Percentiles rank a stretch among this genome's conserved stretches.
These are phyloP conservation scores for Vultur gryphus DNA, from an alignment of 2,797 vertebrate species.

Conservation along the genomic window DNA sequence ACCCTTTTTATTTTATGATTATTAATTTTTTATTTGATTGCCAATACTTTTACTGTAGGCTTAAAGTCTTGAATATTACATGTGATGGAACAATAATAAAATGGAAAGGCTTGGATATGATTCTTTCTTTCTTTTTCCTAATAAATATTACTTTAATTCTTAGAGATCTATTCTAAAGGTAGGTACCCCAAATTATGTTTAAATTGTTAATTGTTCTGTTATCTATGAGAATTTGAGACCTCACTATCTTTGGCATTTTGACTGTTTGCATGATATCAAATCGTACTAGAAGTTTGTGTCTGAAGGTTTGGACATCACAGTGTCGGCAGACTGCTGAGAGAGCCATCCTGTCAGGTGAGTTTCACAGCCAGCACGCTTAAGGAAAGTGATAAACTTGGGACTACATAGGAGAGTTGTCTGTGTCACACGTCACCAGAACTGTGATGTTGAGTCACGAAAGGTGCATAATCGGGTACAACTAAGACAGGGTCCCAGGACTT, in stretches of 20 bases:
- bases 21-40: constrained; percentile 59
- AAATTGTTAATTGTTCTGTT: not conserved
- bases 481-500: not conserved
- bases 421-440: not conserved
- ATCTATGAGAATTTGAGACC: not conserved
- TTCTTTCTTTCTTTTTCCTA: not conserved
- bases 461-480: not conserved
- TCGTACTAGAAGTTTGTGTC: not conserved
- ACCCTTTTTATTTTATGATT: constrained; percentile 55
- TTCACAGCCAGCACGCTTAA: not conserved
- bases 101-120: not conserved
- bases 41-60: constrained; percentile 33
- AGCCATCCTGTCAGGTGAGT: not conserved
- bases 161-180: not conserved
- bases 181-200: not conserved
- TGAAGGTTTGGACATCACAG: not conserved
- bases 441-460: not conserved
- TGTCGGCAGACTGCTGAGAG: not conserved
- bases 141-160: not conserved
- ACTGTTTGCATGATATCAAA: not conserved
- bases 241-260: not conserved
- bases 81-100: constrained; percentile 15
- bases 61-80: constrained; percentile 42
- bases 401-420: not conserved
- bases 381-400: not conserved